Base-by-base conservation (phyloP, 1,140 invertebrate genomes). In the Spodoptera litura region DNA sequence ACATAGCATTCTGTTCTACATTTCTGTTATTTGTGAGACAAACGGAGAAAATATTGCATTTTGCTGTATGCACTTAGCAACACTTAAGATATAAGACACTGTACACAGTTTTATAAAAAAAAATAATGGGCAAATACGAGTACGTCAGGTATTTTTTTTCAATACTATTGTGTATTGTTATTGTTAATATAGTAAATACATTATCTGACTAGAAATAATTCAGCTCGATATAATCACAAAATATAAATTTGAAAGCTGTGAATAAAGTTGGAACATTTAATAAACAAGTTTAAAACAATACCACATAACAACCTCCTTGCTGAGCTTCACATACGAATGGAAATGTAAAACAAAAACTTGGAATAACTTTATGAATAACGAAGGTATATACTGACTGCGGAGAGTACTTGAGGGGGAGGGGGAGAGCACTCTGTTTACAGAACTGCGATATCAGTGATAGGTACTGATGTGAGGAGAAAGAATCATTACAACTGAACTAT, bases 291-390 rank as follows among this genome's bases (percentile, higher is more conserved):
- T 44, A 10, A 25, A 64, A 49, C 38, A 35, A 38, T 20, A 4
- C 38, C 58, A 61, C 27, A 61, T 38, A 25, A 49, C 9, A 4
- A 66, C 15, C 15, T 49, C 20, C 9, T 56, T 12, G 35, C 27
- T 53, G 52, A 64, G 62, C 20, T 64, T 38, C 15, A 20, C 5
- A n/a, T 25, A 52, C 20, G 12, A 31, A 70, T n/a, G 49, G 25
- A 70, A 70, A 70, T 70, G 13, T 44, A 53, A 70, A 70, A 70
- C 49, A 53, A 70, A 64, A 27, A 70, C 66, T 70, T 70, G 49
- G 12, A 53, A 31, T 53, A 70, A 27, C 31, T 53, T 70, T 52
- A 70, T 52, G 61, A 66, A 66, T 49, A 44, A 31, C 66, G 49
- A 31, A 6, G 66, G 49, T 9, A 20, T 44, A 44, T 44, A 44